Percentiles rank a stretch among this genome's conserved stretches.
phyloP scores from a whole-genome alignment of 2,888 invertebrate genomes.

The Brassicogethes aeneus region DNA sequence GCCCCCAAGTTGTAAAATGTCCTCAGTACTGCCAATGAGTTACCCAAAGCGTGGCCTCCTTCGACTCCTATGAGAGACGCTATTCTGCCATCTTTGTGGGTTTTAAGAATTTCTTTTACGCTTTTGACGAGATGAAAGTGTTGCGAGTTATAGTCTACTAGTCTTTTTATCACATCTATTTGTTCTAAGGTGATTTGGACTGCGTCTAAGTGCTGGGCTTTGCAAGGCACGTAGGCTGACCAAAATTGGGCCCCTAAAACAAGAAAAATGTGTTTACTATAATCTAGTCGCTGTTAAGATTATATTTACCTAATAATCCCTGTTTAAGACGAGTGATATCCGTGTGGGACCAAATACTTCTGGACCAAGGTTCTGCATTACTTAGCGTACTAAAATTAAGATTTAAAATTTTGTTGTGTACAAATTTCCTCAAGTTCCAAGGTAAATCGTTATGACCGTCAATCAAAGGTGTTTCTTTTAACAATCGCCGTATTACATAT shows the following conservation, averaged over 20 bases:
- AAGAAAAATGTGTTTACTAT: too few relatives aligned
- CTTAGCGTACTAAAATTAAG: slow-evolving; percentile 59
- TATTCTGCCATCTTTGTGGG: slow-evolving; percentile 68
- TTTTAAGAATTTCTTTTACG: slow-evolving; percentile 59
- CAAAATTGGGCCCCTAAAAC: slow-evolving; percentile 90
- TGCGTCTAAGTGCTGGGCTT: slow-evolving; percentile 73
- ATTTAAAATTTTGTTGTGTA: slow-evolving; percentile 67
- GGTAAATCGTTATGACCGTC: slow-evolving; percentile 83
- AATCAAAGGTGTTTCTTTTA: slow-evolving; percentile 60
- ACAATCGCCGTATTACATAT: slow-evolving; percentile 51
- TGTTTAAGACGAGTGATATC: slow-evolving; percentile 77
- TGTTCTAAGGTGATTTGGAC: slow-evolving; percentile 76
- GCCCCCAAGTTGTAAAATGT: slow-evolving; percentile 86
- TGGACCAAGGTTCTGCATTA: slow-evolving; percentile 71
- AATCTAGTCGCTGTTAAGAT: too few relatives aligned
- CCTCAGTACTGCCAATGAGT: slow-evolving; percentile 77
- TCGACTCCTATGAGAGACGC: slow-evolving; percentile 87
- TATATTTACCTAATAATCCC: too few relatives aligned
- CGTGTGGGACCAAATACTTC: slow-evolving; percentile 86
- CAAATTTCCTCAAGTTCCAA: slow-evolving; percentile 82
- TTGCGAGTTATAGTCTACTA: slow-evolving; percentile 64
- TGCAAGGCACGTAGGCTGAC: slow-evolving; percentile 83
- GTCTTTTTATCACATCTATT: slow-evolving; percentile 71
- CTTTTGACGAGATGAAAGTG: slow-evolving; percentile 66
- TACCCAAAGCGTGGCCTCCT: slow-evolving; percentile 87